Base-by-base conservation (phyloP, 2,797 vertebrate species). In the Ambastaia sidthimunki region DNA sequence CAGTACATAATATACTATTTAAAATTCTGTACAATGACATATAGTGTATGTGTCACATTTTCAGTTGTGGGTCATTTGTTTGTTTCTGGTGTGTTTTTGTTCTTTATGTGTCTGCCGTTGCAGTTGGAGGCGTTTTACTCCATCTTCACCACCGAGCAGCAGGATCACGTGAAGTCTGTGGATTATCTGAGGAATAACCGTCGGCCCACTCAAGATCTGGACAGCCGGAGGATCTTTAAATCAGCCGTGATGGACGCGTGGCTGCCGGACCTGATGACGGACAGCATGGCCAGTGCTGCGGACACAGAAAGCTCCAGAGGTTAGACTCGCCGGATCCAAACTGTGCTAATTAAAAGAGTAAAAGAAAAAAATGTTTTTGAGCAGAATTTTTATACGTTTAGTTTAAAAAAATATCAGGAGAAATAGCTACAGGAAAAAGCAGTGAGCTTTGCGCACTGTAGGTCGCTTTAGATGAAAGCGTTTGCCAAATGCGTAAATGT, bases 161-260 rank as follows among this genome's bases (percentile, higher is more conserved):
- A 98, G 89, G 98, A 99, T 90, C 98, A 99, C 0, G 98, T 99
- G 85, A 99, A 99, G 87, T 98, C 98, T 0, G 96, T 99, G 78
- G 98, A 99, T 77, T 98, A 99, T 89, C 93, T 99, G 90, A 94
- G 96, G 90, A 99, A 99, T 88, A 99, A 99, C 93, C 98, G 97
- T 84, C 93, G 98, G 25, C 97, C 96, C 9, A 93, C 92, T 92
- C 97, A 99, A 90, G 85, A 25, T 1, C 94, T 98, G 73, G 93
- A 94, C 83, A 91, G 90, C 83, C 94, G 98, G 82, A 92, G 93
- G 34, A 89, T 99, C 68, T 97, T 93, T 5, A 99, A 98, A 89
- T 99, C 98, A 0, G 96, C 97, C 0, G 93, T 99, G 86, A 97
- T 93, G 81, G 96, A 98, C 0, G 97, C 97, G 54, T 99, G 98